Conservation (phyloP, 1,140 invertebrate species). For the Bombus breviceps region DNA sequence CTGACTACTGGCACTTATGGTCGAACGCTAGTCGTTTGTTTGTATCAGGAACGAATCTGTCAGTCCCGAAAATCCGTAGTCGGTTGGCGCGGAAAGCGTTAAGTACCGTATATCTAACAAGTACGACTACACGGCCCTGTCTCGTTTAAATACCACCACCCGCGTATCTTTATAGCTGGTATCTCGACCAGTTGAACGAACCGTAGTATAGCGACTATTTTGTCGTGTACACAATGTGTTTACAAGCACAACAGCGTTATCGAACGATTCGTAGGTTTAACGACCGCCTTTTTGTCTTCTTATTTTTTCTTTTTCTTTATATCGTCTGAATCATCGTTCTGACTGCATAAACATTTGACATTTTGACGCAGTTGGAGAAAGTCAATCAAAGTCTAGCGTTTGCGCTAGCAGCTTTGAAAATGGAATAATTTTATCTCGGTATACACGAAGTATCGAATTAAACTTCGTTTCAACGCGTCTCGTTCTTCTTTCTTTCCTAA, state of each 20-base stretch:
- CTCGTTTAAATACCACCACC: too few species aligned
- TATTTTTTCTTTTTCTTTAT: neutral
- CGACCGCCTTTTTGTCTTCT: neutral
- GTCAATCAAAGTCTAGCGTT: neutral
- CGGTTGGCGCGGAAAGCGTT: too few species aligned
- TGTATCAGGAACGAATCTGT: too few species aligned
- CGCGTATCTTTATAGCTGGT: too few species aligned
- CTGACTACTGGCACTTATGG: too few species aligned
- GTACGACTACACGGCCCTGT: too few species aligned
- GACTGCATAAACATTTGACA: neutral
- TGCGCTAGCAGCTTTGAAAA: neutral
- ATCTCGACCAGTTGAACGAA: too few species aligned
- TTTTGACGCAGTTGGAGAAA: neutral
- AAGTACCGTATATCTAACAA: too few species aligned
- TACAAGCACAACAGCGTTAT: neutral
- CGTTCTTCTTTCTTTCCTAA: neutral
- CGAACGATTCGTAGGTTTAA: neutral
- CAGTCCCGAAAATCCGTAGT: too few species aligned
- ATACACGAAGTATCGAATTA: neutral
- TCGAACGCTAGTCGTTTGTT: too few species aligned
- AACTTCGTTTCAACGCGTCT: neutral
- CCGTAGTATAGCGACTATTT: too few species aligned
- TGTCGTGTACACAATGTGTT: neutral
- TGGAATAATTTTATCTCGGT: neutral
- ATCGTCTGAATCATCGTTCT: neutral